These are phyloP conservation scores for Eupsittula cactorum DNA, from an alignment of 2,113 vertebrate genomes.

Conservation along the genomic window DNA sequence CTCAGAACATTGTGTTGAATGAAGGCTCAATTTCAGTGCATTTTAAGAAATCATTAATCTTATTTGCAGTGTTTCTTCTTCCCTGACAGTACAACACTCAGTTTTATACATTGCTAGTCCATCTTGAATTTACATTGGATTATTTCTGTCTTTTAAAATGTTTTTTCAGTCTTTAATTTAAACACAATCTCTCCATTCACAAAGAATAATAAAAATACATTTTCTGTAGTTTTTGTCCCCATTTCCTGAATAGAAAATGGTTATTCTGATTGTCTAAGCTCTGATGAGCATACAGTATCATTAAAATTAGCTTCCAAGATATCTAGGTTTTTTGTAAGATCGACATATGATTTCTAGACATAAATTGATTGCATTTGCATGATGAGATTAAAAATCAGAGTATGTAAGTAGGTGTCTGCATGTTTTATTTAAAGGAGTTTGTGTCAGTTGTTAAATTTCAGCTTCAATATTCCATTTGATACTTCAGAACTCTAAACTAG, in stretches of 20 bases:
- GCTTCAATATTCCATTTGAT: neutral
- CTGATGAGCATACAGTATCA: neutral
- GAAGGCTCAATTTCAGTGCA: neutral
- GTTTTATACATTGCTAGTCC: neutral
- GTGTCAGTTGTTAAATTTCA: neutral
- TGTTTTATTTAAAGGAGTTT: slow-evolving; percentile 1
- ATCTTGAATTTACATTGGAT: neutral
- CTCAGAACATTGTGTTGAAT: neutral
- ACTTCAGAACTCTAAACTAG: neutral
- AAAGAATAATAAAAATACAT: neutral
- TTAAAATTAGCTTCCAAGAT: neutral
- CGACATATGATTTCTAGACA: slow-evolving; percentile 18
- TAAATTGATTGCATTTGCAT: slow-evolving; percentile 21
- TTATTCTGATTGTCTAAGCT: neutral
- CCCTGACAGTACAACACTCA: neutral
- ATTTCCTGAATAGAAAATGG: neutral
- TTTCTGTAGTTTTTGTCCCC: neutral
- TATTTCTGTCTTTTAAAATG: neutral
- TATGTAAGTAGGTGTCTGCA: neutral
- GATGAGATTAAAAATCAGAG: neutral
- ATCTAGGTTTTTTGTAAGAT: neutral
- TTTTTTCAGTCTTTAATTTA: neutral
- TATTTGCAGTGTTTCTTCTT: neutral
- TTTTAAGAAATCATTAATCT: neutral
- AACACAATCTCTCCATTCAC: neutral